Base-by-base conservation (phyloP, 2,797 vertebrate genomes). In the Acanthiza pusilla region DNA sequence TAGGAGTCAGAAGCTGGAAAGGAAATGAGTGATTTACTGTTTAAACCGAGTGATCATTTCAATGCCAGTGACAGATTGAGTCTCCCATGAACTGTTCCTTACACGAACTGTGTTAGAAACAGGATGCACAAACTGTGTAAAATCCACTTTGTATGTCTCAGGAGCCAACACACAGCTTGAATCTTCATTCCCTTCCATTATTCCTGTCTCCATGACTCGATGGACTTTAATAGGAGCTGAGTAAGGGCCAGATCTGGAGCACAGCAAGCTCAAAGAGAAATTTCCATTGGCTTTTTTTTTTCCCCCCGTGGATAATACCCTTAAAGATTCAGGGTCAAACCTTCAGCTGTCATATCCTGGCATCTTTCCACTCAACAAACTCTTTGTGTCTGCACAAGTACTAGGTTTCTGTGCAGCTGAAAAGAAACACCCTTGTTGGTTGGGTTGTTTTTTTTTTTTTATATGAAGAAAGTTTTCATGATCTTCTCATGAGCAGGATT, bases 301-400 rank as follows among this genome's bases (percentile, higher is more conserved):
- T 5, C 0, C 2, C 48, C 3, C 54, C 20, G 0, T n/a, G 51
- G 61, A 65, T 89, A 87, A 94, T 71, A 85, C 47, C 54, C 57
- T 91, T 83, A 91, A 82, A 93, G 58, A 83, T 40, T 61, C 72
- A 74, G 75, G 67, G 65, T 92, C 89, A 96, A 76, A 71, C 27
- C 42, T 80, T 91, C 89, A 91, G 88, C 89, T 93, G 87, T 53
- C 55, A 68, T 53, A 81, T 61, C 53, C 80, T 90, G 89, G 72
- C 70, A 66, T 65, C 60, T 32, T 89, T 93, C 89, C 61, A 76
- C 58, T 93, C 79, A 76, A 43, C 73, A 5, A 61, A 21, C 60
- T 60, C 79, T 81, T 86, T 10, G 0, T 67, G 82, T 73, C 73
- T 76, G 38, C 51, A 83, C 42, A 91, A 53, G 83, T 38, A 72